Percentiles rank a stretch among this genome's conserved stretches.
These are phyloP conservation scores for Poeciliopsis retropinna DNA, from an alignment of 2,113 vertebrate genomes.

Conservation along the genomic window DNA sequence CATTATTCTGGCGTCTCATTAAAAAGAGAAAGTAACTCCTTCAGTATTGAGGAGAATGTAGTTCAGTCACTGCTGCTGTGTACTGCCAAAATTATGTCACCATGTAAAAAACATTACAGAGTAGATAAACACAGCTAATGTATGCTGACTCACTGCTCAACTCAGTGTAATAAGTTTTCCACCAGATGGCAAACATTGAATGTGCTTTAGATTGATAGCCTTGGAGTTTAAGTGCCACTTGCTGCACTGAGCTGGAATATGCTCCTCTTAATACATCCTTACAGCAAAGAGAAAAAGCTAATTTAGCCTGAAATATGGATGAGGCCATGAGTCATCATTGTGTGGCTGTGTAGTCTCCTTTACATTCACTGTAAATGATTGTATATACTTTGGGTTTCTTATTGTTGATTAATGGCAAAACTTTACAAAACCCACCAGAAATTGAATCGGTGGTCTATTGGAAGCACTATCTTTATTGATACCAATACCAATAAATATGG, in stretches of 20 bases:
- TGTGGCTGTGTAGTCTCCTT: neutral
- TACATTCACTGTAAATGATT: neutral
- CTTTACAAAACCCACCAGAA: neutral
- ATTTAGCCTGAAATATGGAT: constrained; percentile 14
- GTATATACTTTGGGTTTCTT: neutral
- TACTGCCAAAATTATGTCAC: constrained; percentile 23
- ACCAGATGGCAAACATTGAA: constrained; percentile 1
- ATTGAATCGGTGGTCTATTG: too few species aligned
- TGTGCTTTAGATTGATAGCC: constrained; percentile 10
- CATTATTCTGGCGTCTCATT: constrained; percentile 39
- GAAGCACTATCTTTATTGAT: too few species aligned
- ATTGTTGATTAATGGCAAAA: neutral
- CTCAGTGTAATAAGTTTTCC: constrained; percentile 20
- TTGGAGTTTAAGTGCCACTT: constrained; percentile 1
- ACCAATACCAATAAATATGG: too few species aligned
- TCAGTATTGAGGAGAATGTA: constrained; percentile 17
- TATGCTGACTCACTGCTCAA: constrained; percentile 19
- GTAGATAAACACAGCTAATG: constrained; percentile 13
- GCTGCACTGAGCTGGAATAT: constrained; percentile 15
- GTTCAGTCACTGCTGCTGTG: neutral
- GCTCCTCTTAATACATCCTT: constrained; percentile 1
- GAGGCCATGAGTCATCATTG: constrained; percentile 20
- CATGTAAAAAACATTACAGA: neutral
- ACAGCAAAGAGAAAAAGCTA: neutral
- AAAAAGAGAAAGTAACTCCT: constrained; percentile 22